Conservation (phyloP, 2,113 vertebrate species). For the Corythoichthys haematopterus region DNA sequence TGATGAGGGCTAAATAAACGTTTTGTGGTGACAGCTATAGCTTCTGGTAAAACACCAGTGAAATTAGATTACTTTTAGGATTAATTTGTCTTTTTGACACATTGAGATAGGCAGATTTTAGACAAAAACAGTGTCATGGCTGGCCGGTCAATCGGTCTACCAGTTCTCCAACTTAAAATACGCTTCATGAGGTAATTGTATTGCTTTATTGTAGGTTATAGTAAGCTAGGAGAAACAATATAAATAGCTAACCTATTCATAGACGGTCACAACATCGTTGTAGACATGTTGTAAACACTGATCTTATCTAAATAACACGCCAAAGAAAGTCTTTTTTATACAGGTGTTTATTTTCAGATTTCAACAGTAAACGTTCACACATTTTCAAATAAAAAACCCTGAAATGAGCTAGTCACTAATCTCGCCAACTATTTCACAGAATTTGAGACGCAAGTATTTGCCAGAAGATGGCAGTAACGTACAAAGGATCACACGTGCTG, state of each 20-base stretch:
- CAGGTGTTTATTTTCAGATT: too few relatives aligned
- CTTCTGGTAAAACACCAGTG: neutral
- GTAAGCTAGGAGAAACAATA: too few relatives aligned
- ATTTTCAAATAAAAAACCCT: neutral
- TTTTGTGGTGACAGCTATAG: neutral
- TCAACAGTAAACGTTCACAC: neutral
- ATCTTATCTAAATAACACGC: neutral
- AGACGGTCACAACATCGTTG: neutral
- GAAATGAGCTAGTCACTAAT: too few relatives aligned
- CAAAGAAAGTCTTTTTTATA: too few relatives aligned
- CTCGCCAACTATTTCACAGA: neutral
- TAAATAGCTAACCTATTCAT: too few relatives aligned
- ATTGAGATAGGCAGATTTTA: neutral
- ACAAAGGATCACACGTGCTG: neutral
- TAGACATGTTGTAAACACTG: neutral
- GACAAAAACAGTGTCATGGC: neutral
- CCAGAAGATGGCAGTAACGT: constrained; percentile 33
- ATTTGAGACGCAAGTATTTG: neutral
- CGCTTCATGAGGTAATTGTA: too few relatives aligned
- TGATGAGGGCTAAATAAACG: neutral
- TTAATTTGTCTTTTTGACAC: too few relatives aligned
- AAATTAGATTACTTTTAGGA: neutral
- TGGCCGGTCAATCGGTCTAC: too few relatives aligned
- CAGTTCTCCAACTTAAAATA: too few relatives aligned
- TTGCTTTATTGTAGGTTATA: too few relatives aligned